These are phyloP conservation scores for Calosoma granatense DNA, from an alignment of 1,140 invertebrate species.

Conservation along the genomic window DNA sequence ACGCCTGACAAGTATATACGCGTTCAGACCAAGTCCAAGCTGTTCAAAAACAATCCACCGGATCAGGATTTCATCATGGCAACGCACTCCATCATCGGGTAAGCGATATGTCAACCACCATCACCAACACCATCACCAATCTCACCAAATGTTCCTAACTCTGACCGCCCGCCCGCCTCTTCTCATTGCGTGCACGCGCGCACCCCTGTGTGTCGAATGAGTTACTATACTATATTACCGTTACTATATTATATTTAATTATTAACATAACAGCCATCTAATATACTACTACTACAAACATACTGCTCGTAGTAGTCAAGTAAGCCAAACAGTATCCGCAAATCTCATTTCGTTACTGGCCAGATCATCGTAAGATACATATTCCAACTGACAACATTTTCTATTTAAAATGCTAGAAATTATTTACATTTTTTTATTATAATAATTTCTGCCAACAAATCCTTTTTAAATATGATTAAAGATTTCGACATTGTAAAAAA, in stretches of 20 bases:
- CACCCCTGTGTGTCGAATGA: conserved; percentile 1
- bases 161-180: not conserved
- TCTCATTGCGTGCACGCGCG: conserved; percentile 7
- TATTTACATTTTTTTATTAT: no score
- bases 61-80: conserved; percentile 86
- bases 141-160: conserved; percentile 10
- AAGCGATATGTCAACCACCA: conserved; percentile 40
- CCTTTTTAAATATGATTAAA: no score
- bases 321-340: no score
- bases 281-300: no score
- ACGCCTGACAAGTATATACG: conserved; percentile 66
- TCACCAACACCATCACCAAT: conserved; percentile 38
- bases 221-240: not conserved
- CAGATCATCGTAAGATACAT: no score
- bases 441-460: no score
- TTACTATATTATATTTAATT: not conserved
- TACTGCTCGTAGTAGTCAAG: no score
- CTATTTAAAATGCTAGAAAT: no score
- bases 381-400: no score
- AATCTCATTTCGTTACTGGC: no score
- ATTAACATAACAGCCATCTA: no score
- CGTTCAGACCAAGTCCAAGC: conserved; percentile 79
- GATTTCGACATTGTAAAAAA: no score
- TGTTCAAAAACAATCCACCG: conserved; percentile 62
- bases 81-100: conserved; percentile 73